phyloP scores from a whole-genome alignment of 2,113 vertebrate genomes.

The Corynorhinus townsendii region DNA sequence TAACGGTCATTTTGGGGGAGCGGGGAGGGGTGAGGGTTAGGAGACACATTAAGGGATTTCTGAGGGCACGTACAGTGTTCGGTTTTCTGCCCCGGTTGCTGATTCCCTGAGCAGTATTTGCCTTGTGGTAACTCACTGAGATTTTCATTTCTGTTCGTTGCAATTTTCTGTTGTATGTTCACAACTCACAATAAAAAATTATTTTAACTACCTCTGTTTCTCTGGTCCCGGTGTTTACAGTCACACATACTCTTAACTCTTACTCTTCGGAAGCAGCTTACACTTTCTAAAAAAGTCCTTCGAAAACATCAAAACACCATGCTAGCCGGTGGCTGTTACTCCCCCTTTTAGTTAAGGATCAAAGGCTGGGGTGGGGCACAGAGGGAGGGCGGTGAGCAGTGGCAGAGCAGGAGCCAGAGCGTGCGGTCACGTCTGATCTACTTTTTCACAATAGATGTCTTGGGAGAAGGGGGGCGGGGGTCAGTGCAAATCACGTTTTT shows the following conservation, averaged over 20 bases:
- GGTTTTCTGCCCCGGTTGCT: background rate
- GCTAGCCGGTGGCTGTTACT: background rate
- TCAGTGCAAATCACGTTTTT: background rate
- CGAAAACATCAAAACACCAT: background rate
- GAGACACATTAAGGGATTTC: background rate
- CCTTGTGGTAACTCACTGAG: background rate
- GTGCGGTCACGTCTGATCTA: background rate
- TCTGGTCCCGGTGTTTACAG: background rate
- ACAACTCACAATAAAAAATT: background rate
- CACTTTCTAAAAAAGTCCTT: background rate
- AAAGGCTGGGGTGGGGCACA: background rate
- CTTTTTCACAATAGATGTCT: background rate
- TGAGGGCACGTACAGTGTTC: too few species aligned
- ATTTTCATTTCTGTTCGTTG: background rate
- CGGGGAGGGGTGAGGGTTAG: background rate
- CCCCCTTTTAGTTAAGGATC: background rate
- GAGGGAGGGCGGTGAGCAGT: background rate
- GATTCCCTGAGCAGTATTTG: background rate
- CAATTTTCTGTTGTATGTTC: background rate
- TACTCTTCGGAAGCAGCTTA: background rate
- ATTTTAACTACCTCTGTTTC: background rate
- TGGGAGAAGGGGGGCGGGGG: background rate
- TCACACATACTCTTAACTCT: background rate
- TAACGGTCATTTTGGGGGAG: too few species aligned
- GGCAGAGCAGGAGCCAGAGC: background rate